Evolutionary conservation across 2,888 invertebrate genomes (phyloP), one percentile per base, ranked within the genome.

Genomic region (Cyclophora punctaria): DNA sequence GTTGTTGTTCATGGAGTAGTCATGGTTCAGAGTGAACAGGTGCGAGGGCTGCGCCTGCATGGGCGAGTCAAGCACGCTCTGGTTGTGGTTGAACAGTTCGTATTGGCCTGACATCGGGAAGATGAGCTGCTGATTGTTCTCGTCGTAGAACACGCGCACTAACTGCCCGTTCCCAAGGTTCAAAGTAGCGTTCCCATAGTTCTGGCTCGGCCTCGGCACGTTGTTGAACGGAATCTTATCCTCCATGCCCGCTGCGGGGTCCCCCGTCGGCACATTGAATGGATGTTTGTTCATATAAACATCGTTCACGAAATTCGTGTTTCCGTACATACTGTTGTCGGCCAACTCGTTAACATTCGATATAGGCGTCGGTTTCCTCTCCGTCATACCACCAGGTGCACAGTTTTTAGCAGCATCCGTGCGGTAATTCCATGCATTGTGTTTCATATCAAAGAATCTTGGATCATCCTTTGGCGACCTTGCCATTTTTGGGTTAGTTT

Each of bases 401-500:
- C 80, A 79, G 62, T 76, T 81, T 57, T 84, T 85, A 56, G 71
- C 69, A 58, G 78, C 67, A 68, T 86, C 86, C 67, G 78, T 66
- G 63, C 75, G 77, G 68, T 82, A 88, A 67, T 83, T 86, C 89
- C 89, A 89, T 73, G 83, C 77, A 76, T 80, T 85, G 67, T 75
- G 76, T 69, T 79, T 71, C 64, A 81, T 68, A 69, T 89, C 86
- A 66, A 74, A 81, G 76, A 78, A 87, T 70, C 80, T 76, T 60
- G 83, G 78, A 75, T 87, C 85, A 78, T 89, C 88, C 65, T 83
- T 82, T 62, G 82, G 81, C 83, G 86, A 85, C 83, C 89, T 88
- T 83, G 87, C 85, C 89, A 89, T 89, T 75, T 81, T 80, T 80
- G 78, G 57, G 78, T 76, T 75, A 77, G 64, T 67, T 71, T 67